Evolutionary conservation across 2,113 vertebrate species (phyloP), one percentile per base, ranked within the genome.

Genomic region (Cervus canadensis): DNA sequence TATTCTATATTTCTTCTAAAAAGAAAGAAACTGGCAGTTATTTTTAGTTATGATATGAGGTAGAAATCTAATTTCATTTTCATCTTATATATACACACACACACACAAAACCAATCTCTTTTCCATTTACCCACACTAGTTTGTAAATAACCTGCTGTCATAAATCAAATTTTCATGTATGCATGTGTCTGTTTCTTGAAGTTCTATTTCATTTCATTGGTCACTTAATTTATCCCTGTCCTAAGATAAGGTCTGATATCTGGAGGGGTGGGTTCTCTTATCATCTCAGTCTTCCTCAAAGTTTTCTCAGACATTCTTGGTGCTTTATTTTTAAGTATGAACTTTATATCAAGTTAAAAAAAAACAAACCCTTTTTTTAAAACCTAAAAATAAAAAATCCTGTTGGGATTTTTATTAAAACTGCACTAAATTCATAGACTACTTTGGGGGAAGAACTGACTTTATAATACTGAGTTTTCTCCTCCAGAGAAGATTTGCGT

Each of bases 321-420:
- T 54, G 67, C 9, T 89, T 33, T 85, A 28, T 25, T 87, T 5
- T 93, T 90, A 85, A 87, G 76, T 26, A 60, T 81, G 74, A 92
- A 95, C 59, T 92, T 94, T 64, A 92, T 92, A 93, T 85, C 48
- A 85, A 96, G 78, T 83, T 8, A 1, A 87, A 45, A 87, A 59
- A 50, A 93, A 62, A 94, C 57, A n/a, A 43, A 0, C 3, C 56
- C 14, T 59, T 59, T 54, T 54, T 40, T 23, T 6, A 40, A 71
- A 71, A 36, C 11, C 10, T 8, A n/a, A 33, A 71, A 71, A 71
- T 12, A 12, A 40, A 74, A 71, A 71, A 71, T 71, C 67, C 67
- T 87, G 12, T 81, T 97, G 52, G 19, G 78, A 96, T 97, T 92
- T 91, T 96, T 15, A 94, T 83, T 79, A 96, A 89, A 96, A 94